These are phyloP conservation scores for Lydus trimaculatus DNA, from an alignment of 2,888 invertebrate genomes.

Conservation along the genomic window DNA sequence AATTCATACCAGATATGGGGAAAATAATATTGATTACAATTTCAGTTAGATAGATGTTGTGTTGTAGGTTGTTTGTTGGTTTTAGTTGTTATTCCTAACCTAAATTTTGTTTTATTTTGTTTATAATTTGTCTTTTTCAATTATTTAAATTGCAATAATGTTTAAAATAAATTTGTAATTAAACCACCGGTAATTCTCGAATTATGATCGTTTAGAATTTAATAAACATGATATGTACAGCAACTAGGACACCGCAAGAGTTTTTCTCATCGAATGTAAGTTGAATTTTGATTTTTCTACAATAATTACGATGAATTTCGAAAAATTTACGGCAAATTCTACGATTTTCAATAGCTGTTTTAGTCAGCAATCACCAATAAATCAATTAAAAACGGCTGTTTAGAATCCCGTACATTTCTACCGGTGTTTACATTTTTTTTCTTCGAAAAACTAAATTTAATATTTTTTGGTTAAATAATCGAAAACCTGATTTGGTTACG, in stretches of 20 bases:
- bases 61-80: slow-evolving; percentile 47
- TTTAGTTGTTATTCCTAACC: slow-evolving; percentile 47
- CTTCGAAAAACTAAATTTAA: no score
- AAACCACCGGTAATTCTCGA: slow-evolving; percentile 1
- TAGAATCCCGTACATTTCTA: neutral
- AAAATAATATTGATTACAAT: slow-evolving; percentile 46
- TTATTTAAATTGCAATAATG: slow-evolving; percentile 36
- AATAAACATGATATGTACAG: slow-evolving; percentile 41
- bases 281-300: slow-evolving; percentile 27
- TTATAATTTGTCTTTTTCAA: slow-evolving; percentile 38
- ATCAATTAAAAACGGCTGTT: neutral
- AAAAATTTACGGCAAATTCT: neutral
- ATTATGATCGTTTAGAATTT: slow-evolving; percentile 21
- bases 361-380: neutral
- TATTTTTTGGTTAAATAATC: neutral
- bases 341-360: neutral
- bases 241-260: slow-evolving; percentile 44
- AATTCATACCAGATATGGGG: slow-evolving; percentile 33
- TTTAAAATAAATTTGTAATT: slow-evolving; percentile 40
- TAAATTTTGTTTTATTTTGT: slow-evolving; percentile 44
- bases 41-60: slow-evolving; percentile 51
- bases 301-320: slow-evolving; percentile 8
- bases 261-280: slow-evolving; percentile 49
- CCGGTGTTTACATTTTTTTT: no score
- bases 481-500: slow-evolving; percentile 16